Percentiles rank a stretch among this genome's conserved stretches.
Conservation (phyloP, 2,888 invertebrate genomes). For the Ochropleura leucogaster region DNA sequence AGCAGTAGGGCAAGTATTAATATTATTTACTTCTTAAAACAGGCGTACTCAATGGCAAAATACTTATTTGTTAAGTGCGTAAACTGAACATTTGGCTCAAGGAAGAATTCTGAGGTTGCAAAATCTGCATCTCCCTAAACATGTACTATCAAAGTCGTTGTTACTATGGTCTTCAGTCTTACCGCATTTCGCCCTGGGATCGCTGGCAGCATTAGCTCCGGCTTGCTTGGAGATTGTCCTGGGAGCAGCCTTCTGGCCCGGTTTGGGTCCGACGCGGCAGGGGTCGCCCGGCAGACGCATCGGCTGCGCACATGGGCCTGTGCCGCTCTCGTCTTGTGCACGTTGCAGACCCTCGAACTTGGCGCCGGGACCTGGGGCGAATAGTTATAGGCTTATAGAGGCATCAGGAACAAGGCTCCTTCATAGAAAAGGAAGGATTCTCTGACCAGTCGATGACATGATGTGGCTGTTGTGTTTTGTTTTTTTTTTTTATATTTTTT, state of each 20-base stretch:
- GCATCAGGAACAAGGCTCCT: background rate
- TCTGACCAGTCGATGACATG: background rate
- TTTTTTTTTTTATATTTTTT: background rate
- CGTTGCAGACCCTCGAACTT: conserved; percentile 90
- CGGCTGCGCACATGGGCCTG: conserved; percentile 90
- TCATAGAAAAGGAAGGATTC: background rate
- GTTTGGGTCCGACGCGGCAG: conserved; percentile 88
- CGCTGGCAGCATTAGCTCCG: conserved; percentile 70
- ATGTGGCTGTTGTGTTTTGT: background rate
- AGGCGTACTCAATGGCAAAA: too few species aligned
- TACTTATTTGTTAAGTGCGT: background rate
- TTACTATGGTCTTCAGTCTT: conserved; percentile 32
- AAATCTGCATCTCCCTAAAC: background rate
- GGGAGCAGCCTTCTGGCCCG: conserved; percentile 75
- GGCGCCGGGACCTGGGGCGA: conserved; percentile 85
- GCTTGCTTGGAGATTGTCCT: conserved; percentile 83
- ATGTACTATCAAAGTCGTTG: background rate
- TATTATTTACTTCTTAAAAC: too few species aligned
- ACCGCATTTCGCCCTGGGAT: conserved; percentile 85
- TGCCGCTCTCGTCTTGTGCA: conserved; percentile 89
- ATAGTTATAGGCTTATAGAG: too few species aligned
- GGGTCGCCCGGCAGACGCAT: conserved; percentile 91
- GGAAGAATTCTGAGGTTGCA: background rate
- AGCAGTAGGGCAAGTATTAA: background rate
- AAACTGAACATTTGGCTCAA: background rate